These are phyloP conservation scores for Suncus etruscus DNA, from an alignment of 2,113 vertebrate species.

Conservation along the genomic window DNA sequence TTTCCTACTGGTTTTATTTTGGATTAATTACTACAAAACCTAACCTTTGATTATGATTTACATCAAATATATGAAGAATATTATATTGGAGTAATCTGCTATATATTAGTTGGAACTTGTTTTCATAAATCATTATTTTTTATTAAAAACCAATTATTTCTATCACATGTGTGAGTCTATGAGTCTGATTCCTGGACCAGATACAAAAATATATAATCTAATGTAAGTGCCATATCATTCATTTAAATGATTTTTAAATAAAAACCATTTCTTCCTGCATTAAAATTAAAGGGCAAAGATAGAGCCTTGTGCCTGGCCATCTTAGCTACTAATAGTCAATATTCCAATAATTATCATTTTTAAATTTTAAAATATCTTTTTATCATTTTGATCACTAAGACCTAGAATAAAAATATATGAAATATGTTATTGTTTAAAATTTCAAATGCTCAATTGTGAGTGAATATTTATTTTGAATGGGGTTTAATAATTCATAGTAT, in stretches of 20 bases:
- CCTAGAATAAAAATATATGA: neutral
- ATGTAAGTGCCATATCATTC: neutral
- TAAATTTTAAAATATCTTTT: neutral
- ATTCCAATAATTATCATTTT: conserved; percentile 3
- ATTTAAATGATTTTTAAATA: conserved; percentile 19
- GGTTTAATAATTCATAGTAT: too few species aligned
- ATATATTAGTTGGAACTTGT: neutral
- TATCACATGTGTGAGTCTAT: too few species aligned
- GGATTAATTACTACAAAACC: conserved; percentile 20
- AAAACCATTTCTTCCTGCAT: neutral
- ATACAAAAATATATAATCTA: conserved; percentile 20
- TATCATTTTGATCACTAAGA: neutral
- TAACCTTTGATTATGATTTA: conserved; percentile 23
- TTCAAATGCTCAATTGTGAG: too few species aligned
- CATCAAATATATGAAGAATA: conserved; percentile 9
- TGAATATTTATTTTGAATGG: too few species aligned
- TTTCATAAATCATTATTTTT: conserved; percentile 2
- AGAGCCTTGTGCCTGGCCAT: neutral
- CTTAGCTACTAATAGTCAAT: neutral
- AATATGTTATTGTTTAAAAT: too few species aligned
- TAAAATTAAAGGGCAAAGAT: neutral
- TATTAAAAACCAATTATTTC: neutral
- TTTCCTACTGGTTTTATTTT: conserved; percentile 30
- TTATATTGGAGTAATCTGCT: conserved; percentile 32
- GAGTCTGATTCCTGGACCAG: too few species aligned